These are phyloP conservation scores for Sthenelais limicola DNA, from an alignment of 2,888 invertebrate genomes.

Conservation along the genomic window DNA sequence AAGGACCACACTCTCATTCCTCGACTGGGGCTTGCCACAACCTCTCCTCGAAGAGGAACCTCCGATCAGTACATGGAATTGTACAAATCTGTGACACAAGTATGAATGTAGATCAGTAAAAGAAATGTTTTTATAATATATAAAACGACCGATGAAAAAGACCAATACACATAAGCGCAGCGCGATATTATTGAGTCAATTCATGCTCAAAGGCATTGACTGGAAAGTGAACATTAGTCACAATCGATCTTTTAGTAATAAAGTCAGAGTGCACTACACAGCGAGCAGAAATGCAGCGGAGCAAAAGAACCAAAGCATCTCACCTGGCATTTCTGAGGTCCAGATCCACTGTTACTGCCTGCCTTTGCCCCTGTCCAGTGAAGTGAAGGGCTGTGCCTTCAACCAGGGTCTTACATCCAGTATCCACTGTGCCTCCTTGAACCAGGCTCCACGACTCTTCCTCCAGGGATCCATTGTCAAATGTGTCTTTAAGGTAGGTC, in stretches of 20 bases:
- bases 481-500: constrained; percentile 68
- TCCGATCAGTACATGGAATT: constrained; percentile 68
- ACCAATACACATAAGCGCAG: too few species aligned
- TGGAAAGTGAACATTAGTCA: not conserved
- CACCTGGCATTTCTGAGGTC: constrained; percentile 71
- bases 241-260: not conserved
- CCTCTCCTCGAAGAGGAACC: constrained; percentile 56
- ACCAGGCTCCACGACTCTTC: constrained; percentile 63
- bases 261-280: not conserved
- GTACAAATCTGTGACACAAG: constrained; percentile 62
- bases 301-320: constrained; percentile 1
- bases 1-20: constrained; percentile 66
- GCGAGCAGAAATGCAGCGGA: not conserved
- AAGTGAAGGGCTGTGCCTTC: constrained; percentile 66
- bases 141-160: too few species aligned
- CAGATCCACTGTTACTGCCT: constrained; percentile 65
- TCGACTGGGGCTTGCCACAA: constrained; percentile 60
- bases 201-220: too few species aligned
- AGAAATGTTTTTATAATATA: too few species aligned
- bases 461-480: constrained; percentile 52
- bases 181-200: too few species aligned
- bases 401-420: constrained; percentile 63
- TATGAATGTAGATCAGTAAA: too few species aligned
- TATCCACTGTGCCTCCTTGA: constrained; percentile 65
- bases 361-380: constrained; percentile 62